phyloP scores from a whole-genome alignment of 92 coral and sea anemone species.

The Actinernus sp. region DNA sequence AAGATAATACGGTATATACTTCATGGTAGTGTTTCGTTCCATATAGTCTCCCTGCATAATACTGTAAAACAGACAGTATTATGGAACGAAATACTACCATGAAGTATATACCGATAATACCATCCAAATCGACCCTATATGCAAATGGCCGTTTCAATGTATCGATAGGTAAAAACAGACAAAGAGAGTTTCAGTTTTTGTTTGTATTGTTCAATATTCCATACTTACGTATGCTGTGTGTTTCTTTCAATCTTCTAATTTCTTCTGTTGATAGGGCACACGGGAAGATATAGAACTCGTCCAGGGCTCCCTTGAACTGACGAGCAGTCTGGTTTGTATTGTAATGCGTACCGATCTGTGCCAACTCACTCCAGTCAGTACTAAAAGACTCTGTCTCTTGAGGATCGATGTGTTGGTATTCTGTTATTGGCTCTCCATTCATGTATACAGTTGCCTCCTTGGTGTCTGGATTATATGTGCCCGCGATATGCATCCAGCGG shows the following conservation, averaged over 20 bases:
- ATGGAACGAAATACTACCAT: too few species aligned
- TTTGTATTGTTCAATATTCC: too few species aligned
- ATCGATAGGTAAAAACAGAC: too few species aligned
- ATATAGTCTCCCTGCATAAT: too few species aligned
- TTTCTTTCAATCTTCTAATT: slow-evolving; percentile 59
- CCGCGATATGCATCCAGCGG: slow-evolving; percentile 85
- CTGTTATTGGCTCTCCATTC: slow-evolving; percentile 74
- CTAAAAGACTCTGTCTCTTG: slow-evolving; percentile 74
- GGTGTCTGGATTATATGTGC: slow-evolving; percentile 75
- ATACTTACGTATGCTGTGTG: slow-evolving; percentile 78
- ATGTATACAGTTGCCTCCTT: slow-evolving; percentile 71
- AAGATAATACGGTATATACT: too few species aligned
- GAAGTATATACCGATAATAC: too few species aligned
- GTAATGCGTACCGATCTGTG: slow-evolving; percentile 71
- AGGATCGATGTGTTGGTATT: slow-evolving; percentile 69
- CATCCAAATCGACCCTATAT: too few species aligned
- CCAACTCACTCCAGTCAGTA: slow-evolving; percentile 84
- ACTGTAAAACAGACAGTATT: too few species aligned
- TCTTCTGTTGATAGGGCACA: slow-evolving; percentile 68
- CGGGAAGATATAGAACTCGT: slow-evolving; percentile 92
- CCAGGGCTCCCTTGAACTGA: slow-evolving; percentile 82
- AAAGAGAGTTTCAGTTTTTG: too few species aligned
- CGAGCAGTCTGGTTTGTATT: slow-evolving; percentile 52
- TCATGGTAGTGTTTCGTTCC: too few species aligned
- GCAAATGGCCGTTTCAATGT: too few species aligned